Evolutionary conservation across 2,113 vertebrate species (phyloP), one percentile per base, ranked within the genome.

Genomic region (Calidris pugnax): DNA sequence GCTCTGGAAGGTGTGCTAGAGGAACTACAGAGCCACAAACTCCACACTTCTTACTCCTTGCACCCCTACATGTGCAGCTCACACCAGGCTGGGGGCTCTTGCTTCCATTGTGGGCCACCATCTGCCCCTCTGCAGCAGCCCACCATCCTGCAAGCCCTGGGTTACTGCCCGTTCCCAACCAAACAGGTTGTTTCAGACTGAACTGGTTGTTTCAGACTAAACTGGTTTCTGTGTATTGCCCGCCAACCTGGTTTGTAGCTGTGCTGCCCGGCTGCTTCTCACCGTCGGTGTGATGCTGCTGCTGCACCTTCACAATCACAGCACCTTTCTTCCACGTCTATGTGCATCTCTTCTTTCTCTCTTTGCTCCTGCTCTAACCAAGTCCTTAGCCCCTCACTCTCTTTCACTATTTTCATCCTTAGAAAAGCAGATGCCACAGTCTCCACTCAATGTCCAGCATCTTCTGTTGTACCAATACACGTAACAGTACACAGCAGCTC

Each of bases 11-110:
- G 2, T 20, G 11, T 15, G 24, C 27, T 19, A 26, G 16, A 57
- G 41, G 27, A 16, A 26, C 32, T 37, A 7, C 1, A 45, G 6
- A 55, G 26, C 9, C 22, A 55, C 26, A 33, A 45, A 39, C 18
- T 11, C 47, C 37, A 35, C 4, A 3, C 26, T 69, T 56, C 16
- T 21, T 39, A 37, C 45, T 68, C 21, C 53, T 45, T n/a, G 20
- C 21, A 41, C 59, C 24, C 19, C 37, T 39, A 30, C 24, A 32
- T 0, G 2, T 3, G 4, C 9, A 19, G 47, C 21, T 73, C 9
- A 17, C 23, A 28, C 19, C 27, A 33, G 0, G 3, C 27, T 10
- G 22, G 32, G 35, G 15, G 24, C 11, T 27, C 14, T 28, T 27
- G 51, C 60, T 67, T 17, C 11, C 22, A 20, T 1, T 26, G 26